Evolutionary conservation across 2,113 vertebrate genomes (phyloP).

Genomic region (Girardinichthys multiradiatus): DNA sequence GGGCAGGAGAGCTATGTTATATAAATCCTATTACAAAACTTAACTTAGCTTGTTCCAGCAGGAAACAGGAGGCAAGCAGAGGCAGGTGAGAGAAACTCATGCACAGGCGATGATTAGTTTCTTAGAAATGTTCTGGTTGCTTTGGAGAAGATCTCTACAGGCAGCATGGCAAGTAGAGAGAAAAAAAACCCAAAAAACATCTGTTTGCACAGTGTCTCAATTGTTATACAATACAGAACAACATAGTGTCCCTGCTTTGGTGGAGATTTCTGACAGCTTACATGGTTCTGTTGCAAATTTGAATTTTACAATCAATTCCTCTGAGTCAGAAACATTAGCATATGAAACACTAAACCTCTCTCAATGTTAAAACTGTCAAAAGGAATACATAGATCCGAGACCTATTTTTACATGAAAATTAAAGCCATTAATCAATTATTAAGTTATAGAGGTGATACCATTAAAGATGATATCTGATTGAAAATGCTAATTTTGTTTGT

Average conservation of each 20-base stretch:
- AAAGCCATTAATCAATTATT: not conserved
- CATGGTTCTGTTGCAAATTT: slow-evolving; percentile 12
- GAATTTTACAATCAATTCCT: not conserved
- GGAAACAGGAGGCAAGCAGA: slow-evolving; percentile 56
- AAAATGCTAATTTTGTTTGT: not conserved
- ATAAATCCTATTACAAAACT: slow-evolving; percentile 14
- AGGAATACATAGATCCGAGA: not conserved
- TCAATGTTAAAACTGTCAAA: not conserved
- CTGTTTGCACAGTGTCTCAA: slow-evolving; percentile 18
- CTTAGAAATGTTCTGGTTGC: slow-evolving; percentile 43
- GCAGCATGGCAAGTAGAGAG: slow-evolving; percentile 9
- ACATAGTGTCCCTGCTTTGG: not conserved
- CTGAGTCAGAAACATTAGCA: not conserved
- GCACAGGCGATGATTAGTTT: slow-evolving; percentile 62
- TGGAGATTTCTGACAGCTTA: slow-evolving; percentile 5
- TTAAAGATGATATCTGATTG: not conserved
- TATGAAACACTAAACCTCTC: not conserved
- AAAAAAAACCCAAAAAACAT: slow-evolving; percentile 1
- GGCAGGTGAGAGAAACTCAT: slow-evolving; percentile 61
- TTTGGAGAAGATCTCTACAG: slow-evolving; percentile 38
- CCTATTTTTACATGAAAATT: not conserved
- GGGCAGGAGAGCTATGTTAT: slow-evolving; percentile 10
- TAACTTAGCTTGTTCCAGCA: slow-evolving; percentile 30
- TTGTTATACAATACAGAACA: slow-evolving; percentile 12
- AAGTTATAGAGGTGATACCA: too few relatives aligned